Evolutionary conservation across 2,113 vertebrate species (phyloP).

Genomic region (Pica pica): DNA sequence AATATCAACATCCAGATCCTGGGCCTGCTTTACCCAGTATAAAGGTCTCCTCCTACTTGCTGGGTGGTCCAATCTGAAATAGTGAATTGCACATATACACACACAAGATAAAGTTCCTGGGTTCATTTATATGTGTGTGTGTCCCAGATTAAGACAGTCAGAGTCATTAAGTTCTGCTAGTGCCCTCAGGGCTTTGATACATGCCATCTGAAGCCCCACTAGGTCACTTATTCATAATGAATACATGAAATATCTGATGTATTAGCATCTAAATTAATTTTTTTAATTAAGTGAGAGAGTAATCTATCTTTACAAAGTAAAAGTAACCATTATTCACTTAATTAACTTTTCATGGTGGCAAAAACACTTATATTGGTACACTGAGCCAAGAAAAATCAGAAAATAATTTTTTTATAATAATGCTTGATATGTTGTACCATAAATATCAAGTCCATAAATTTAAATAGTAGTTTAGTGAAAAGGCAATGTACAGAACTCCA

Average conservation of each 20-base stretch:
- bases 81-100: not conserved
- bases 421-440: not conserved
- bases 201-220: not conserved
- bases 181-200: not conserved
- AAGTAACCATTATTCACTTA: not conserved
- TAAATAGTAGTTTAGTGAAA: not conserved
- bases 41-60: not conserved
- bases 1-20: not conserved
- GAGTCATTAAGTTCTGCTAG: not conserved
- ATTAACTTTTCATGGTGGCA: not conserved
- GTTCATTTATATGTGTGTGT: not conserved
- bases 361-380: not conserved
- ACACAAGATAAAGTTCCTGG: not conserved
- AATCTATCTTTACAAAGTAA: not conserved
- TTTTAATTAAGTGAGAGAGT: not conserved
- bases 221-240: not conserved
- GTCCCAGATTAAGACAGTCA: not conserved
- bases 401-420: not conserved
- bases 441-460: not conserved
- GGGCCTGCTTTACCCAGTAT: not conserved
- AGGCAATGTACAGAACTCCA: not conserved
- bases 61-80: not conserved
- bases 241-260: not conserved
- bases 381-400: not conserved
- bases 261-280: not conserved